Base-by-base conservation (phyloP, 2,113 vertebrate species). In the Cavia porcellus region DNA sequence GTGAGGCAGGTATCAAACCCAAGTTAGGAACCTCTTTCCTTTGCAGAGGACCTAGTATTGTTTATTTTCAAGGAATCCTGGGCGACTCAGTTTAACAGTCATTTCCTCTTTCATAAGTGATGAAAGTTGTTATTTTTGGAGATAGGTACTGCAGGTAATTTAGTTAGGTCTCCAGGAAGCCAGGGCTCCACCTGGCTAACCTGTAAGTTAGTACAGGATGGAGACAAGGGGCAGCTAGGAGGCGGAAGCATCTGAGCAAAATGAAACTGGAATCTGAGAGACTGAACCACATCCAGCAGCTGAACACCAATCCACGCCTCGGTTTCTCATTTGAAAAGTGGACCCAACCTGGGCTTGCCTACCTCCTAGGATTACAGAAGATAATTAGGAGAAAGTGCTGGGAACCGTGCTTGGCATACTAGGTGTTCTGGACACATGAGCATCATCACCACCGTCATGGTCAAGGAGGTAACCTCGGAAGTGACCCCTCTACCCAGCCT, bases 361-460 rank as follows among this genome's bases (percentile, higher is more conserved):
- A 5, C 35, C 14, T 61, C 32, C 47, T 22, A 25, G 91, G 47
- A 35, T 28, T 22, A 28, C 0, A 15, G 7, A 22, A 59, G 7
- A 72, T n/a, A 52, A 47, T 0, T 20, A 20, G 14, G 57, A 11
- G 38, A 11, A 25, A 19, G 15, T 7, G 62, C 32, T 81, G 2
- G 62, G 15, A 45, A 57, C 5, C 52, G 86, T 19, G 4, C 52
- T 50, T 80, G 47, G 25, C 28, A 12, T 0, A 38, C 50, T 20
- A 72, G 28, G 55, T 11, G 19, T 72, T 83, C 2, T 19, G 14
- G 9, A 42, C 4, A 1, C 32, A 32, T 5, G 5, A 20, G 42
- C 11, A 10, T 62, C n/a, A 10, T 0, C 9, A 30, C 28, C 35
- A 70, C 13, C n/a, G 4, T 42, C 12, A 2, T 0, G 9, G 72